Evolutionary conservation across 37 sponge, comb jelly and placozoan species (phyloP).

Genomic region (Haliclona indistincta): DNA sequence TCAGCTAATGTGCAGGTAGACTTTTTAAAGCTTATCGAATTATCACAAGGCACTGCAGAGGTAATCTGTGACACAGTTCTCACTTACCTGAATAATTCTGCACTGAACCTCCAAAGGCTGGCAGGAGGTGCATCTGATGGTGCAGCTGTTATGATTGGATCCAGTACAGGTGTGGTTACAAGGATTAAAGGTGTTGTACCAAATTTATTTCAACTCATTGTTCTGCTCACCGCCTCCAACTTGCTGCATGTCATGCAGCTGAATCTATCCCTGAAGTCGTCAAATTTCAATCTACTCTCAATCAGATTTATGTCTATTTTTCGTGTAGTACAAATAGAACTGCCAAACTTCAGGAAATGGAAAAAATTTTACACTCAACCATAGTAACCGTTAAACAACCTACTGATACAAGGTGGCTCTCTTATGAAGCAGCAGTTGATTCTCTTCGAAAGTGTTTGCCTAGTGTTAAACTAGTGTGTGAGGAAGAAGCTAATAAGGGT

Average conservation of each 20-base stretch:
- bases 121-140: slow-evolving; percentile 29
- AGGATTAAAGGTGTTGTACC: slow-evolving; percentile 21
- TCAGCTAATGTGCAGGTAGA: background rate
- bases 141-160: slow-evolving; percentile 42
- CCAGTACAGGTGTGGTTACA: slow-evolving; percentile 8
- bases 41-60: slow-evolving; percentile 7
- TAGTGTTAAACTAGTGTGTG: slow-evolving; percentile 12
- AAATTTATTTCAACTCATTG: slow-evolving; percentile 22
- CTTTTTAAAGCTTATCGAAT: background rate
- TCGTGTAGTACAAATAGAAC: slow-evolving; percentile 15
- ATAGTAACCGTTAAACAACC: slow-evolving; percentile 11
- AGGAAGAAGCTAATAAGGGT: slow-evolving; percentile 33
- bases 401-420: slow-evolving; percentile 49
- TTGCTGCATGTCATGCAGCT: slow-evolving; percentile 31
- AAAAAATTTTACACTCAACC: slow-evolving; percentile 1
- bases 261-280: slow-evolving; percentile 8
- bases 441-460: slow-evolving; percentile 17
- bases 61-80: slow-evolving; percentile 7
- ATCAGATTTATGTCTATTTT: slow-evolving; percentile 25
- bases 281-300: slow-evolving; percentile 8
- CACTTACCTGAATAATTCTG: background rate
- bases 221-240: slow-evolving; percentile 13
- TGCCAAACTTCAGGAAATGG: slow-evolving; percentile 5
- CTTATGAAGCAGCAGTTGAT: slow-evolving; percentile 44
- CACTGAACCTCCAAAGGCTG: background rate